These are phyloP conservation scores for Oscheius onirici DNA, from an alignment of 2,888 invertebrate genomes.

Conservation along the genomic window DNA sequence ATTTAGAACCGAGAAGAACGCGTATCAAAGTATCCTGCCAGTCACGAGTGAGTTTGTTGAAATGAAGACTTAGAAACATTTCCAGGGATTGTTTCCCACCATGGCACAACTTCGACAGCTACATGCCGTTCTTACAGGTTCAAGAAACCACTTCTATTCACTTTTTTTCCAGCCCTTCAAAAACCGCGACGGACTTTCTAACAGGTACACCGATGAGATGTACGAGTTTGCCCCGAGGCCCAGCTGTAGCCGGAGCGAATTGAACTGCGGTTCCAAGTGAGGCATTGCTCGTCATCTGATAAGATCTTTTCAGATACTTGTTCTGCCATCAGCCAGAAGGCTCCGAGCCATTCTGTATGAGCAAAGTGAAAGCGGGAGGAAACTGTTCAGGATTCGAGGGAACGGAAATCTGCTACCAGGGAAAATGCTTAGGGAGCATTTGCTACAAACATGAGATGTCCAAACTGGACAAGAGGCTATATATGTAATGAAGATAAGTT, in stretches of 20 bases:
- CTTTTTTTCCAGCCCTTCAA: slow-evolving; percentile 43
- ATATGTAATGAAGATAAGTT: slow-evolving; percentile 12
- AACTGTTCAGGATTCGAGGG: slow-evolving; percentile 66
- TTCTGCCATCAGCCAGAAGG: slow-evolving; percentile 60
- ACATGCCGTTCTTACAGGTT: slow-evolving; percentile 57
- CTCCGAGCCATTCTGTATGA: slow-evolving; percentile 51
- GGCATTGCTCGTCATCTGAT: too few species aligned
- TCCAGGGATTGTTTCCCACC: slow-evolving; percentile 54
- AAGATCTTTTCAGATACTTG: slow-evolving; percentile 58
- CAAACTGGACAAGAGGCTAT: neutral
- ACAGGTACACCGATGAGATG: slow-evolving; percentile 64
- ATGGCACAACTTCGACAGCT: slow-evolving; percentile 60
- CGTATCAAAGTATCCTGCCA: slow-evolving; percentile 56
- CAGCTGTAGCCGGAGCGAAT: slow-evolving; percentile 41
- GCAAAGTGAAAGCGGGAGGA: slow-evolving; percentile 63
- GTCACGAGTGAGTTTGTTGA: too few species aligned
- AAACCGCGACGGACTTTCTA: slow-evolving; percentile 57
- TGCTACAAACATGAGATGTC: neutral
- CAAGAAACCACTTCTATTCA: neutral
- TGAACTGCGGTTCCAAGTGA: slow-evolving; percentile 53
- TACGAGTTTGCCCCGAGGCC: slow-evolving; percentile 62
- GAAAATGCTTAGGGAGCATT: slow-evolving; percentile 54
- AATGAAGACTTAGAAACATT: too few species aligned
- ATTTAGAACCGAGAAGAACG: slow-evolving; percentile 50
- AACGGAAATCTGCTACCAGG: slow-evolving; percentile 60